Evolutionary conservation across 2,888 invertebrate genomes (phyloP).

Genomic region (Apodemia duryi): DNA sequence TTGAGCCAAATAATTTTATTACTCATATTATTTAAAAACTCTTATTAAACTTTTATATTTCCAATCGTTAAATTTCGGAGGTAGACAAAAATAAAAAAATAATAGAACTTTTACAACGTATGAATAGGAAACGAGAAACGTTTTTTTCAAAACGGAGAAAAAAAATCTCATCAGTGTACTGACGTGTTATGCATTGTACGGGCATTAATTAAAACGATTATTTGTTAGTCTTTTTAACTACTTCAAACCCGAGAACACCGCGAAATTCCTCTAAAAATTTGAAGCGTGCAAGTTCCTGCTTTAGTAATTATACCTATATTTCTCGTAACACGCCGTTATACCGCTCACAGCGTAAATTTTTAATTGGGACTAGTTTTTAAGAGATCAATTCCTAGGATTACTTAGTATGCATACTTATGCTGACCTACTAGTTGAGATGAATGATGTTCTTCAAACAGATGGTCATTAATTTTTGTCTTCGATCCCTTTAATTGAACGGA

Average conservation of each 20-base stretch:
- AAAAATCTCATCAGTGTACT: not conserved
- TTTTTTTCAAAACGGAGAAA: no score
- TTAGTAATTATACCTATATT: conserved; percentile 48
- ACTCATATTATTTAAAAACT: no score
- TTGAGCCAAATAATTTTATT: no score
- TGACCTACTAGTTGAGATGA: conserved; percentile 14
- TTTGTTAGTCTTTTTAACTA: conserved; percentile 28
- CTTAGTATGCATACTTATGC: conserved; percentile 16
- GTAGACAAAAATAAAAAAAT: no score
- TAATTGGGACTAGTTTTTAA: conserved; percentile 65
- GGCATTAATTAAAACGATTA: conserved; percentile 27
- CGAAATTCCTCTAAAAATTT: conserved; percentile 35
- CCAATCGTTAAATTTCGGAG: no score
- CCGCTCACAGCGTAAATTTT: conserved; percentile 54
- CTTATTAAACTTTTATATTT: no score
- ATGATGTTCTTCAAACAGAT: not conserved
- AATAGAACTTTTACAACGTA: no score
- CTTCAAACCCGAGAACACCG: conserved; percentile 26
- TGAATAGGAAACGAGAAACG: no score
- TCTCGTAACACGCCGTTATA: conserved; percentile 35
- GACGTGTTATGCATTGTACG: conserved; percentile 19
- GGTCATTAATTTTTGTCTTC: conserved; percentile 2
- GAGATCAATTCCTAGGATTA: conserved; percentile 38
- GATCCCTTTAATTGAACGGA: not conserved
- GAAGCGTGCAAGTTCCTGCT: conserved; percentile 36